Evolutionary conservation across 1,140 invertebrate genomes (phyloP).

Genomic region (Meloidogyne hapla): DNA sequence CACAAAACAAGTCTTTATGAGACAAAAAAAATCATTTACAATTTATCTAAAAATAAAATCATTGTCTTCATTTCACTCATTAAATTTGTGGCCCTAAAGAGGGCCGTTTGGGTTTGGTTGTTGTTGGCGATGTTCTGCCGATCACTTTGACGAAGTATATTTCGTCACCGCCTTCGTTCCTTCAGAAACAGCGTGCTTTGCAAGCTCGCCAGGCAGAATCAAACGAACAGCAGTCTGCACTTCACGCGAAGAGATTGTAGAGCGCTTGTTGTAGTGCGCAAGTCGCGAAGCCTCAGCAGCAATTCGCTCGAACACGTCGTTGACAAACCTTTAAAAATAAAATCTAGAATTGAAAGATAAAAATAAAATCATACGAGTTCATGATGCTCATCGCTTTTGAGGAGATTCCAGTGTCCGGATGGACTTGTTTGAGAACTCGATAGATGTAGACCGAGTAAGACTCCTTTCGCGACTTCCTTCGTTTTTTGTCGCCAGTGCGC

Average conservation of each 20-base stretch:
- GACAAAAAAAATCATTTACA: not conserved
- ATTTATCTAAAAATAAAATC: not conserved
- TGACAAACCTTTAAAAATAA: slow-evolving; percentile 65
- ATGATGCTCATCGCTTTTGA: slow-evolving; percentile 72
- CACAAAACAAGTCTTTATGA: not conserved
- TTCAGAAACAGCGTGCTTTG: slow-evolving; percentile 64
- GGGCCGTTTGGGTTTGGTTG: slow-evolving; percentile 30
- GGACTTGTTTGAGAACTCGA: slow-evolving; percentile 48
- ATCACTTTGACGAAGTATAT: slow-evolving; percentile 67
- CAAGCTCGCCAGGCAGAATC: slow-evolving; percentile 66
- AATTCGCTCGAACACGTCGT: slow-evolving; percentile 54
- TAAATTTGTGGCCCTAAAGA: slow-evolving; percentile 1
- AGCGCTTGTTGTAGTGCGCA: slow-evolving; percentile 64
- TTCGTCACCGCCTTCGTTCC: slow-evolving; percentile 68
- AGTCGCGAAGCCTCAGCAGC: slow-evolving; percentile 52
- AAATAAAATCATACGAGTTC: slow-evolving; percentile 66
- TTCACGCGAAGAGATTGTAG: slow-evolving; percentile 66
- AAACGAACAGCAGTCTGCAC: slow-evolving; percentile 66
- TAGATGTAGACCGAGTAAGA: slow-evolving; percentile 51
- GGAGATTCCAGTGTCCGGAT: slow-evolving; percentile 66
- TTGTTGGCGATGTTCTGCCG: not conserved
- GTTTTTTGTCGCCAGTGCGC: slow-evolving; percentile 51
- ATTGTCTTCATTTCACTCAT: not conserved
- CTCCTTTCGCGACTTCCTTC: slow-evolving; percentile 8
- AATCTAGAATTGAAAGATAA: not conserved